phyloP scores from a whole-genome alignment of 1,140 invertebrate species.

The Papilio machaon region DNA sequence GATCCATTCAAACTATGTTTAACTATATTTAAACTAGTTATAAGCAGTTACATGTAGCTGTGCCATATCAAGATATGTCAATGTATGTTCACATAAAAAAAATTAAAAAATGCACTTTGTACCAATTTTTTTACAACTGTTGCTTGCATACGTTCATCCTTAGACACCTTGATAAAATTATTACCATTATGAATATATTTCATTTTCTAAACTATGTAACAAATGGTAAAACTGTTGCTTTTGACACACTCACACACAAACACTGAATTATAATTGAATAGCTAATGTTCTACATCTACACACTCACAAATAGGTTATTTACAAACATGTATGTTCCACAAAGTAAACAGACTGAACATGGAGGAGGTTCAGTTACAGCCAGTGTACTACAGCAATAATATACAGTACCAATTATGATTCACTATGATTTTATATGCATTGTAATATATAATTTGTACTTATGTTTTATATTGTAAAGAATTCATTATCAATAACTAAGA shows the following conservation, averaged over 20 bases:
- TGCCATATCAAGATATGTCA: neutral
- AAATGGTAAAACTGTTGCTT: neutral
- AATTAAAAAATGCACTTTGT: neutral
- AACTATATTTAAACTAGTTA: neutral
- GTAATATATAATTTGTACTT: neutral
- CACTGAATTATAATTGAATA: constrained; percentile 10
- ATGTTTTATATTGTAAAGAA: neutral
- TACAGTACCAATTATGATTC: neutral
- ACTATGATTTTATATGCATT: neutral
- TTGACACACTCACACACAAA: neutral
- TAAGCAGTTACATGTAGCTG: neutral
- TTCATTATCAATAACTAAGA: no score
- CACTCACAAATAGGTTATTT: constrained; percentile 17
- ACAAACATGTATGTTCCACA: constrained; percentile 12
- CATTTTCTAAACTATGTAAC: neutral
- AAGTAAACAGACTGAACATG: constrained; percentile 17
- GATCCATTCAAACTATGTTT: neutral
- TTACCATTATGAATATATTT: constrained; percentile 7
- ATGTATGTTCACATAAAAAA: neutral
- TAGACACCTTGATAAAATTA: neutral
- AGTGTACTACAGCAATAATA: neutral
- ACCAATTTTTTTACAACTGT: neutral
- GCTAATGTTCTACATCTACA: constrained; percentile 10
- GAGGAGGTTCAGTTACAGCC: constrained; percentile 1
- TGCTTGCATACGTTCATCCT: neutral